A percentile compares a stretch with the other conserved stretches of the same genome.
Evolutionary conservation across 2,113 vertebrate species (phyloP).

Genomic region (Azemiops feae): DNA sequence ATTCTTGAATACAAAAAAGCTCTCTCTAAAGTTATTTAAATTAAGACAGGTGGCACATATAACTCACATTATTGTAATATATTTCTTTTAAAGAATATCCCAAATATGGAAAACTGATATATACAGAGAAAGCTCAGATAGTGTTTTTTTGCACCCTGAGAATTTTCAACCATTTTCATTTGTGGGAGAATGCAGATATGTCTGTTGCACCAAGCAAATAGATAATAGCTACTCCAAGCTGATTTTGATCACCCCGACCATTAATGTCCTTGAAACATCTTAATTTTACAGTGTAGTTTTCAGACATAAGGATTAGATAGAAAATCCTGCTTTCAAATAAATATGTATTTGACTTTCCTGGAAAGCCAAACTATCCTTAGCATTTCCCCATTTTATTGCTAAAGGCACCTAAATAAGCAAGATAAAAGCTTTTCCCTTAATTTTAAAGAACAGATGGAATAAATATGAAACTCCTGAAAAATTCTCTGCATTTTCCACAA

Average conservation of each 20-base stretch:
- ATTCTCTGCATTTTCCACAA: background rate
- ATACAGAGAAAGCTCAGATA: background rate
- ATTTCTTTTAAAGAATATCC: background rate
- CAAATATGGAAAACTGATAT: background rate
- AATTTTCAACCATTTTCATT: background rate
- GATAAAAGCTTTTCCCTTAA: slow-evolving; percentile 38
- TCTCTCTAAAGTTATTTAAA: background rate
- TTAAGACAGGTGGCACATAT: background rate
- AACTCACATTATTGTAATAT: background rate
- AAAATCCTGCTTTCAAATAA: background rate
- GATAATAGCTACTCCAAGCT: background rate
- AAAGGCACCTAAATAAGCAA: slow-evolving; percentile 35
- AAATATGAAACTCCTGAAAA: slow-evolving; percentile 38
- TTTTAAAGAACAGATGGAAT: slow-evolving; percentile 27
- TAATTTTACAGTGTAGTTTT: background rate
- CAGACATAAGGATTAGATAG: background rate
- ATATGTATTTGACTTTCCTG: background rate
- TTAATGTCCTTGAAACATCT: background rate
- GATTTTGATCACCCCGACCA: background rate
- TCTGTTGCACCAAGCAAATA: background rate
- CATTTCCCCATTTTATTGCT: background rate
- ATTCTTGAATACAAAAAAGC: background rate
- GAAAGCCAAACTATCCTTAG: background rate
- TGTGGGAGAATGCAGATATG: background rate
- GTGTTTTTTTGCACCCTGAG: background rate